Conservation (phyloP, 2,888 invertebrate genomes). For the Cantharis lateralis region DNA sequence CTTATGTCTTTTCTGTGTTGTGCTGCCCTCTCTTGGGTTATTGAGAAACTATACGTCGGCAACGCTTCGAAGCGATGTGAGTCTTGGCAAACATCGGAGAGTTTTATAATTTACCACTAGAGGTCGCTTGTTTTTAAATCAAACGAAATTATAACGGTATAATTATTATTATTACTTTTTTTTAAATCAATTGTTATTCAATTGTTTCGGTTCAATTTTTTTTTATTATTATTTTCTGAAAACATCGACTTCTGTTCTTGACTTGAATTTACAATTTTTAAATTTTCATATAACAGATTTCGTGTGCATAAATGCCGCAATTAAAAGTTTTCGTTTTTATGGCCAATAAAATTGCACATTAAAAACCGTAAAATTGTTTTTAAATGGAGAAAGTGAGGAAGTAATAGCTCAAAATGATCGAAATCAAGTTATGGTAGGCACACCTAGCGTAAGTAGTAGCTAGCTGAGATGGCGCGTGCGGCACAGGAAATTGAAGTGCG, state of each 20-base stretch:
- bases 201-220: background rate
- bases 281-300: background rate
- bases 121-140: background rate
- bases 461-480: conserved; percentile 29
- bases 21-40: background rate
- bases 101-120: background rate
- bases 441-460: conserved; percentile 12
- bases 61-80: background rate
- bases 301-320: background rate
- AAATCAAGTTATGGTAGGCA: conserved; percentile 23
- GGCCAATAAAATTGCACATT: background rate
- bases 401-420: conserved; percentile 2
- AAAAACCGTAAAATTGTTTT: background rate
- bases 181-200: too few species aligned
- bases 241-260: too few species aligned
- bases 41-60: background rate
- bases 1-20: background rate
- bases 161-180: background rate
- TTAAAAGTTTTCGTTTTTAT: background rate
- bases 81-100: background rate
- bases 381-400: background rate
- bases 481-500: conserved; percentile 22
- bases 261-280: too few species aligned
- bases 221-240: background rate
- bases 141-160: background rate